These are phyloP conservation scores for Drosophila busckii DNA, from an alignment of 1,140 invertebrate species.

Conservation along the genomic window DNA sequence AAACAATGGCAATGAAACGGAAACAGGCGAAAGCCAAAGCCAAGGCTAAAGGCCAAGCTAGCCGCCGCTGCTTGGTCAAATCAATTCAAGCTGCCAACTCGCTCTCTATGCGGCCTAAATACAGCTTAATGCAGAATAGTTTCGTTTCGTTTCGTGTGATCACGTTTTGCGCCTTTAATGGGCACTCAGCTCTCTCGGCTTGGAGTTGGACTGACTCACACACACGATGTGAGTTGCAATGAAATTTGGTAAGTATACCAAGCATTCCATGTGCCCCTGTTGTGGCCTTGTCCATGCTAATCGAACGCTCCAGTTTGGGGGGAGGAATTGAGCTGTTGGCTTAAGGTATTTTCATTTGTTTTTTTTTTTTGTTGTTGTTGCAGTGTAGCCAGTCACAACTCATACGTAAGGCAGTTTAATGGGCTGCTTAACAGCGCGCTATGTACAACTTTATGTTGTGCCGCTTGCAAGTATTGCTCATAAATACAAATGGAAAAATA, in stretches of 20 bases:
- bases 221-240: conserved; percentile 1
- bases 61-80: conserved; percentile 29
- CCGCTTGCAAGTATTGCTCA: conserved; percentile 37
- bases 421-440: conserved; percentile 24
- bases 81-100: conserved; percentile 41
- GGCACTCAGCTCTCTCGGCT: conserved; percentile 48
- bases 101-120: too few relatives aligned
- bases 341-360: too few relatives aligned
- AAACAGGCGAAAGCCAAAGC: conserved; percentile 4
- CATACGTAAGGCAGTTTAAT: conserved; percentile 29
- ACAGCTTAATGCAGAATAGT: conserved; percentile 58
- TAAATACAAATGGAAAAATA: conserved; percentile 73
- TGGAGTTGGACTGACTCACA: conserved; percentile 1
- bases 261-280: too few relatives aligned
- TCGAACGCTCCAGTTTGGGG: too few relatives aligned
- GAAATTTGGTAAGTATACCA: conserved; percentile 13
- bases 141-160: too few relatives aligned
- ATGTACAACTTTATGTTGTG: conserved; percentile 25
- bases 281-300: too few relatives aligned
- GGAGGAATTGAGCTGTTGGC: too few relatives aligned
- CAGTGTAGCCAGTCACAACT: conserved; percentile 29
- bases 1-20: conserved; percentile 27
- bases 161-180: too few relatives aligned
- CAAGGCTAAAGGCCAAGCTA: conserved; percentile 14
- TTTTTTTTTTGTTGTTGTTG: not conserved